Base-by-base conservation (phyloP, 1,140 invertebrate species). In the Hyles vespertilio region DNA sequence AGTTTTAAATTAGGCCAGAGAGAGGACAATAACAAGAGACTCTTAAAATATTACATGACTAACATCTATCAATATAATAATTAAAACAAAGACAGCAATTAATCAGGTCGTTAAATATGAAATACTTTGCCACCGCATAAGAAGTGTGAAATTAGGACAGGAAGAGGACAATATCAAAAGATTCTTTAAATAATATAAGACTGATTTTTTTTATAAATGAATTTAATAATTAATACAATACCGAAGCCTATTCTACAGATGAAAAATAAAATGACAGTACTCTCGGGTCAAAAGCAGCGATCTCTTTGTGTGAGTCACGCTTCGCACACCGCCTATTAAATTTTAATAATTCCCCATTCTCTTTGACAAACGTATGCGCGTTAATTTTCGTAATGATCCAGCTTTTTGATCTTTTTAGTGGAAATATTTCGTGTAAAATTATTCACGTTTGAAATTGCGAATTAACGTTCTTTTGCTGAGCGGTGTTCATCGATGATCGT, bases 331-430 rank as follows among this genome's bases (percentile, higher is more conserved):
- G 50, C 54, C 55, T 64, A 64, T 60, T 64, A 59, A 64, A 64
- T 57, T 64, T 64, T 64, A 59, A 64, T 64, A 64, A 59, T 64
- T 57, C 47, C 57, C 48, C 50, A 64, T 59, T 60, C 58, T 64
- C 58, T 64, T 50, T 60, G 58, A 52, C 50, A 64, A 56, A 64
- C 60, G 53, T 22, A 11, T 10, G 8, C 32, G 9, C 33, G 32
- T 40, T 55, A 46, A 55, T 55, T 44, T 12, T 10, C 5, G 32
- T 45, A 8, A 10, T 10, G 3, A 7, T 5, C 6, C 9, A 7
- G 53, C 44, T 55, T 45, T 55, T 45, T 55, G 44, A 55, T 55
- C 40, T 55, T 33, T 55, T 32, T 45, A 50, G 32, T 55, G 40
- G 45, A 45, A 55, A 11, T 44, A 45, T 43, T 54, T 46, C 9